Evolutionary conservation across 1,140 invertebrate genomes (phyloP).

Genomic region (Piezodorus guildinii): DNA sequence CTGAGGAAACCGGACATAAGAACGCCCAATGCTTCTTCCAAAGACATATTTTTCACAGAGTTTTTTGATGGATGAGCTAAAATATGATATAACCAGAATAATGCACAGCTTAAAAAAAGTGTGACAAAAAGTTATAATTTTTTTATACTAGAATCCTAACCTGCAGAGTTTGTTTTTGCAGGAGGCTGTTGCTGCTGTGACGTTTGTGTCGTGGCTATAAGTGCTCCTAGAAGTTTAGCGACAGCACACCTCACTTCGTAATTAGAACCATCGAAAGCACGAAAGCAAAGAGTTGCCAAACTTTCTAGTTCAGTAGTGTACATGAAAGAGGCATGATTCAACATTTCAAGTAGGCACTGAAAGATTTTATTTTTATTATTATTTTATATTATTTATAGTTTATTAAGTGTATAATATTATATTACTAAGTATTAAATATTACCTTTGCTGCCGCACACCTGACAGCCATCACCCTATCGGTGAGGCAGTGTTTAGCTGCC

Average conservation of each 20-base stretch:
- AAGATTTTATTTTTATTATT: slow-evolving; percentile 23
- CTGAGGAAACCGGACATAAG: slow-evolving; percentile 89
- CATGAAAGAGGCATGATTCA: slow-evolving; percentile 77
- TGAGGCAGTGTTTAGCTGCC: slow-evolving; percentile 68
- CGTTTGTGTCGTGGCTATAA: slow-evolving; percentile 64
- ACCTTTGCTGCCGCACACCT: slow-evolving; percentile 74
- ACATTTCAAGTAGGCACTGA: slow-evolving; percentile 76
- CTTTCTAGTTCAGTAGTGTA: slow-evolving; percentile 84
- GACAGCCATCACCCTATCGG: slow-evolving; percentile 83
- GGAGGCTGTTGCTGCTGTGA: slow-evolving; percentile 6
- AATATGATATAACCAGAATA: too few relatives aligned
- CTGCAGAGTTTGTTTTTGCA: slow-evolving; percentile 13
- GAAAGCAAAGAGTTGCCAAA: slow-evolving; percentile 75
- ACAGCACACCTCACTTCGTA: slow-evolving; percentile 89
- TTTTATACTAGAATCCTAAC: not conserved
- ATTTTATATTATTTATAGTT: not conserved
- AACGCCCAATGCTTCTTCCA: slow-evolving; percentile 85
- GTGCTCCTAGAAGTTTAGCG: slow-evolving; percentile 75
- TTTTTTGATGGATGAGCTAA: not conserved
- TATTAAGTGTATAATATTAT: too few relatives aligned
- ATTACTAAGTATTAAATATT: slow-evolving; percentile 27
- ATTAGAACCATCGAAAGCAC: slow-evolving; percentile 86
- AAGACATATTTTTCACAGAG: slow-evolving; percentile 18
- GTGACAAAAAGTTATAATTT: not conserved
- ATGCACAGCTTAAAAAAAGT: too few relatives aligned